Conservation (phyloP, 1,140 invertebrate species). For the Bombyx mandarina region DNA sequence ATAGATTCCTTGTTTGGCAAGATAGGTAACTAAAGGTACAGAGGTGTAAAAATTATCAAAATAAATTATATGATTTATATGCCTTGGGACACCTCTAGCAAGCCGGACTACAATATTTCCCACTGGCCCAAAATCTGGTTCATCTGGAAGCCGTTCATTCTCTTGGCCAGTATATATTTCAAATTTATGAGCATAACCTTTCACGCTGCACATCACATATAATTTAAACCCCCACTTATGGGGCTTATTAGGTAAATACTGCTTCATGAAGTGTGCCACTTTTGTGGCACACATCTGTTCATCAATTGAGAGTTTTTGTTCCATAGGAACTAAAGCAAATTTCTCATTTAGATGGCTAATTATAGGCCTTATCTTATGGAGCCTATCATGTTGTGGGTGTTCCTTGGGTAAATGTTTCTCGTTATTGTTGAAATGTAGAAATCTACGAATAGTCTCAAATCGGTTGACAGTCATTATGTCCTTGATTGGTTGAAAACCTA, state of each 20-base stretch:
- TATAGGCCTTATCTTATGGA: conserved; percentile 42
- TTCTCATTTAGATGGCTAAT: conserved; percentile 30
- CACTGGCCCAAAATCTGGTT: too few species aligned
- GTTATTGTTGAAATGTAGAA: conserved; percentile 32
- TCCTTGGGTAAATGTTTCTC: conserved; percentile 28
- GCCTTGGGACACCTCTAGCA: conserved; percentile 1
- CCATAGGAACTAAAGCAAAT: conserved; percentile 22
- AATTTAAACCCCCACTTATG: too few species aligned
- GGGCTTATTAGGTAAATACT: conserved; percentile 40
- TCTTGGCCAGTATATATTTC: too few species aligned
- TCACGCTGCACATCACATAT: too few species aligned
- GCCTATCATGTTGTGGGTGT: conserved; percentile 37
- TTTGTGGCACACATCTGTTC: conserved; percentile 11
- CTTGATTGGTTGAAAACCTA: conserved; percentile 24
- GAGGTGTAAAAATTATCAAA: conserved; percentile 27
- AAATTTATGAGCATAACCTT: too few species aligned
- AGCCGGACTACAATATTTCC: too few species aligned
- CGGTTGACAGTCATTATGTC: conserved; percentile 28
- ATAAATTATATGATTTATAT: conserved; percentile 17
- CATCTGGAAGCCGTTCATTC: too few species aligned
- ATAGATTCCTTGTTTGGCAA: conserved; percentile 31
- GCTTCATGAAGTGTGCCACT: conserved; percentile 16
- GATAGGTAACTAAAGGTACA: conserved; percentile 27
- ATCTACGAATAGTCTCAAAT: conserved; percentile 33
- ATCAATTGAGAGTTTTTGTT: conserved; percentile 17